These are phyloP conservation scores for Nesoenas mayeri DNA, from an alignment of 2,113 vertebrate genomes.

Conservation along the genomic window DNA sequence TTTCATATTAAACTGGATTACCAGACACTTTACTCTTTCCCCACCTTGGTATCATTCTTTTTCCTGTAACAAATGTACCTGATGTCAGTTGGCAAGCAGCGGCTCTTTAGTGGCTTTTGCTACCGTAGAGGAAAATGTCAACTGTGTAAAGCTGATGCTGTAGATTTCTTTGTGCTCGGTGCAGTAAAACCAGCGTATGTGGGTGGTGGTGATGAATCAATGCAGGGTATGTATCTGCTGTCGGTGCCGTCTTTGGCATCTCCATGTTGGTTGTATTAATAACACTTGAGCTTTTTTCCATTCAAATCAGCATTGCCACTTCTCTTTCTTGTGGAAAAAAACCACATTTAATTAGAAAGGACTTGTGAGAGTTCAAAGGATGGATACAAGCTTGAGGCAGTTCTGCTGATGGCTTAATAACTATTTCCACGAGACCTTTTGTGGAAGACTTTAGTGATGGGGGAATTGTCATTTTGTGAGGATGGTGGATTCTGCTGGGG, in stretches of 20 bases:
- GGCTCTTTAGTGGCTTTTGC: background rate
- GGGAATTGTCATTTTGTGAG: no score
- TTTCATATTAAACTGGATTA: background rate
- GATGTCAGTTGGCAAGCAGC: background rate
- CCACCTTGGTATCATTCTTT: background rate
- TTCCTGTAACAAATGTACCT: background rate
- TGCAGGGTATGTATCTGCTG: background rate
- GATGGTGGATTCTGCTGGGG: background rate
- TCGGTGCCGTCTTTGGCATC: background rate
- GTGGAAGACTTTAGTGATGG: background rate
- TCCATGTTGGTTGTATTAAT: accelerated
- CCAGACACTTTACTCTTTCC: background rate
- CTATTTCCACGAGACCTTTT: background rate
- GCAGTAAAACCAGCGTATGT: background rate
- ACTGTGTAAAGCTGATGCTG: background rate
- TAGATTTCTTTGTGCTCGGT: background rate
- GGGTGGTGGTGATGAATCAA: background rate
- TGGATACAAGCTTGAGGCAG: background rate
- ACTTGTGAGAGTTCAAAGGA: background rate
- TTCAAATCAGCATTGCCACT: background rate
- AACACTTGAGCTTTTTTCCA: background rate
- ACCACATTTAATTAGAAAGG: background rate
- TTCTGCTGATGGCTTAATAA: background rate
- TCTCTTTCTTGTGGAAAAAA: background rate
- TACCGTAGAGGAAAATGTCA: background rate